These are phyloP conservation scores for Protonibea diacanthus DNA, from an alignment of 2,797 vertebrate species.

Conservation along the genomic window DNA sequence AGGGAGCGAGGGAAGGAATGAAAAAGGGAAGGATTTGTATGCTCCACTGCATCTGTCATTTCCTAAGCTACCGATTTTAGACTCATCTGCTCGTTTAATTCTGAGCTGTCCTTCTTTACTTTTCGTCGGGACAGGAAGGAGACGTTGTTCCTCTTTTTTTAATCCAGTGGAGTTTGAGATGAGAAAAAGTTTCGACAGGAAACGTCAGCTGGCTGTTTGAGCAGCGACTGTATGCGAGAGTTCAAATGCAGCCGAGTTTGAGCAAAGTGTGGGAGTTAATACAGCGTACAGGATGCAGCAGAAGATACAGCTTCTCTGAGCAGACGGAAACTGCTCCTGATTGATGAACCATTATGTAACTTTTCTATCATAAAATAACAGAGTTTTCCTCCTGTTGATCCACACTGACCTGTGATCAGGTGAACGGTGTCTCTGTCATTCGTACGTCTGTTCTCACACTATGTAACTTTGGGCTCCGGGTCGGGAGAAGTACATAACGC, in stretches of 20 bases:
- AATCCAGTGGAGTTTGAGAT: not conserved
- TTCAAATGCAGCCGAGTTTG: not conserved
- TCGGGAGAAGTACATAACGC: no score
- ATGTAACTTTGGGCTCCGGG: no score
- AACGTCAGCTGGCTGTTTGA: not conserved
- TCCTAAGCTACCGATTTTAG: constrained; percentile 2
- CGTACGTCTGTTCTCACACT: no score
- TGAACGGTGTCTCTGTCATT: no score
- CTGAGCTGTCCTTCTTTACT: not conserved
- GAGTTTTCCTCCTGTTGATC: no score
- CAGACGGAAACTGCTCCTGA: no score
- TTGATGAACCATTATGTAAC: no score
- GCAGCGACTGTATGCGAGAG: not conserved
- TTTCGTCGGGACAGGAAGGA: no score
- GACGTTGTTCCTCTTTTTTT: not conserved
- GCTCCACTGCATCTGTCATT: constrained; percentile 11
- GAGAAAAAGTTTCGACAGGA: not conserved
- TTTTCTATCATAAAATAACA: no score
- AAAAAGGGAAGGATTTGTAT: not conserved
- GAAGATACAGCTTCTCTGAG: no score
- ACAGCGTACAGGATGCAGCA: not conserved
- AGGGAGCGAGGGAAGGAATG: not conserved
- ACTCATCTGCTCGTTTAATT: constrained; percentile 16
- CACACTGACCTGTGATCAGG: no score
- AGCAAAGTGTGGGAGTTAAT: not conserved